Conservation (phyloP, 1,140 invertebrate genomes). For the Heterodera schachtii region DNA sequence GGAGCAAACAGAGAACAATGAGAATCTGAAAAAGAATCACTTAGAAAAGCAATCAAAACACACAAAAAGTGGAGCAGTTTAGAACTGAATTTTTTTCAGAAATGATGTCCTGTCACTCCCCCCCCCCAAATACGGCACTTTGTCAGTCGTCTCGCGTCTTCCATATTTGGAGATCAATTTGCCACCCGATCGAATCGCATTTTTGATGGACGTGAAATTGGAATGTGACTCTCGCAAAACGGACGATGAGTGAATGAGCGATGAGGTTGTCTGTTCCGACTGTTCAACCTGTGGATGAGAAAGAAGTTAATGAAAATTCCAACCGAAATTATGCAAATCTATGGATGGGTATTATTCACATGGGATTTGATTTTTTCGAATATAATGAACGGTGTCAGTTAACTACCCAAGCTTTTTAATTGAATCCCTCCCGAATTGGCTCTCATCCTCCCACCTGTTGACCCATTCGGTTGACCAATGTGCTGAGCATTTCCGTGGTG, state of each 20-base stretch:
- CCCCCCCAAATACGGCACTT: not conserved
- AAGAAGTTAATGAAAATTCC: too few relatives aligned
- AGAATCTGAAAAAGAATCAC: slow-evolving; percentile 26
- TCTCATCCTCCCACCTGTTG: slow-evolving; percentile 20
- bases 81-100: not conserved
- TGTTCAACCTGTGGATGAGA: slow-evolving; percentile 34
- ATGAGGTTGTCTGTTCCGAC: slow-evolving; percentile 36
- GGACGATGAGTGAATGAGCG: slow-evolving; percentile 34
- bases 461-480: slow-evolving; percentile 38
- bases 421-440: not conserved
- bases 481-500: slow-evolving; percentile 37
- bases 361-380: too few relatives aligned
- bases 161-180: slow-evolving; percentile 45
- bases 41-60: not conserved
- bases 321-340: too few relatives aligned
- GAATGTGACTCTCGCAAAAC: slow-evolving; percentile 33
- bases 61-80: not conserved
- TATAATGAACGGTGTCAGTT: not conserved
- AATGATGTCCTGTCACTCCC: not conserved
- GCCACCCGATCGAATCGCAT: slow-evolving; percentile 40
- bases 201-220: slow-evolving; percentile 33
- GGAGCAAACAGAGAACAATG: slow-evolving; percentile 38
- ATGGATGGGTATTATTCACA: too few relatives aligned
- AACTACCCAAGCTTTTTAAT: not conserved
- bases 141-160: slow-evolving; percentile 45